These are phyloP conservation scores for Mesitornis unicolor DNA, from an alignment of 2,113 vertebrate species.

Conservation along the genomic window DNA sequence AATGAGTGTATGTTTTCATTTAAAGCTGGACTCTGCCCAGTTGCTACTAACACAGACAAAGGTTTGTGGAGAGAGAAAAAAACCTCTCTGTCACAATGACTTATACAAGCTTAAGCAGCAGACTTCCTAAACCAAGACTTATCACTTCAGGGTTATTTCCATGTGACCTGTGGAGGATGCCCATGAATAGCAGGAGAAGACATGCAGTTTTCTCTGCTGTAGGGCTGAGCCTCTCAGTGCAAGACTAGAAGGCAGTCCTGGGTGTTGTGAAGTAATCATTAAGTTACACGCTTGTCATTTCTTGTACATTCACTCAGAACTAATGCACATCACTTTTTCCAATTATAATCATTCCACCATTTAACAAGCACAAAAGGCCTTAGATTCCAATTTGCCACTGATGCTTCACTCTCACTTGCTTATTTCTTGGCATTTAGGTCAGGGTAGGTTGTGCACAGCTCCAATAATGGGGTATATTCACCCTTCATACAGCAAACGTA, in stretches of 20 bases:
- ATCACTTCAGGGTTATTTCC: constrained; percentile 82
- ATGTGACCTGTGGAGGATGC: constrained; percentile 79
- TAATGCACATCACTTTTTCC: constrained; percentile 88
- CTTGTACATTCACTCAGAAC: constrained; percentile 87
- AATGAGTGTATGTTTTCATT: constrained; percentile 47
- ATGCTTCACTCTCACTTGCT: constrained; percentile 79
- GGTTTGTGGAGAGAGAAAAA: constrained; percentile 35
- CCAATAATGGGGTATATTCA: constrained; percentile 62
- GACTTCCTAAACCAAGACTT: constrained; percentile 81
- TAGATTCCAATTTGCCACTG: constrained; percentile 86
- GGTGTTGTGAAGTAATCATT: constrained; percentile 82
- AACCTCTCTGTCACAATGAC: constrained; percentile 69
- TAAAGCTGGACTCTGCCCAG: constrained; percentile 52
- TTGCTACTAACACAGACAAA: constrained; percentile 46
- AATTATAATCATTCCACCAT: constrained; percentile 87
- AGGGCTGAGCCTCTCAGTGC: constrained; percentile 67
- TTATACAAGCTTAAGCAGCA: constrained; percentile 75
- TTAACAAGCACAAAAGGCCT: constrained; percentile 87
- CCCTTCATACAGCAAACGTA: constrained; percentile 57
- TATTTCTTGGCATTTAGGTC: constrained; percentile 80
- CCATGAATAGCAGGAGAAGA: constrained; percentile 76
- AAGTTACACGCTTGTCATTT: constrained; percentile 87
- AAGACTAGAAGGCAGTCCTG: constrained; percentile 71
- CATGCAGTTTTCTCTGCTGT: constrained; percentile 77
- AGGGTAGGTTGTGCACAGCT: constrained; percentile 68